Base-by-base conservation (phyloP, 2,888 invertebrate species). In the Petrolisthes cinctipes region DNA sequence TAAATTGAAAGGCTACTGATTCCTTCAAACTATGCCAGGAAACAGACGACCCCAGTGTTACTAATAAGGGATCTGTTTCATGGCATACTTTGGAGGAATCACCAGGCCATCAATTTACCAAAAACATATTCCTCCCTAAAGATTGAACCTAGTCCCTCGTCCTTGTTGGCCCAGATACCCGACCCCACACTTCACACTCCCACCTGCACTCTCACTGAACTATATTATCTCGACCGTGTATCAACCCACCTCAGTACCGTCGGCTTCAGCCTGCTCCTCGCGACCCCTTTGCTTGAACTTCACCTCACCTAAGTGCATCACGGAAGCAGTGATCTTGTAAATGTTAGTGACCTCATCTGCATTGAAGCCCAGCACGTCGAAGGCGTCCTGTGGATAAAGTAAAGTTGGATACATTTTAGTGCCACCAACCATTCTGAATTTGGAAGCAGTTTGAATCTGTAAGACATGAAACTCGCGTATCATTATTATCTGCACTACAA, bases 281-380 rank as follows among this genome's bases (percentile, higher is more conserved):
- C 94, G 93, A 68, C 94, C 94, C 90, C 94, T 93, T 92, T 94
- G 94, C 92, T 94, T 94, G 93, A 94, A 94, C 92, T 94, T 94
- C 93, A 94, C 93, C 91, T 94, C 94, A 91, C 94, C 94, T 92
- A 94, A 93, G 92, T 94, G 94, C 93, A 94, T 93, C 91, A 94
- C 94, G 89, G 94, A 92, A 14, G 93, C 93, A 53, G 94, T 94
- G 89, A 93, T 92, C 91, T 93, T 94, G 92, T 94, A 95, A 91
- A 94, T 92, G 89, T 94, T 92, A 86, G 92, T 91, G 91, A 94
- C 94, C 92, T 95, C 94, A 71, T 91, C 89, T 56, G 92, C 91
- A 1, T 92, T 92, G 93, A 95, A 94, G 88, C 94, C 94, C 92
- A 95, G 93, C 89, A 94, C 93, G 91, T 94, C 94, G 92, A 94